Evolutionary conservation across 1,140 invertebrate species (phyloP).

Genomic region (Mamestra configurata): DNA sequence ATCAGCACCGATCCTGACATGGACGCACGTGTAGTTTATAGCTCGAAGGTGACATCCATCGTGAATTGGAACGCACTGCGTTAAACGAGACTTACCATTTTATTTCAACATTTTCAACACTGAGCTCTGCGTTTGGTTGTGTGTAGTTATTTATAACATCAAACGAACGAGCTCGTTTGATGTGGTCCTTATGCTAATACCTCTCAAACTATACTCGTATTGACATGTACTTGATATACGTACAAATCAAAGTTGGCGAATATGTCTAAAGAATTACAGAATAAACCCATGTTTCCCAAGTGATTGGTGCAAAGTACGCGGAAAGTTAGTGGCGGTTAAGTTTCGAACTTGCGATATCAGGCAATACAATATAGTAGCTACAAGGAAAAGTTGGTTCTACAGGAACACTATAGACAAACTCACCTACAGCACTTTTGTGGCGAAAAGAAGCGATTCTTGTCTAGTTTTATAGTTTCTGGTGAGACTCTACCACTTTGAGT

Average conservation of each 20-base stretch:
- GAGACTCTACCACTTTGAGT: background rate
- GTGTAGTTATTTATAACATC: constrained; percentile 34
- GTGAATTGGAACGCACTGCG: constrained; percentile 14
- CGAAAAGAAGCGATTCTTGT: constrained; percentile 26
- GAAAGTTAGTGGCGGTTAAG: background rate
- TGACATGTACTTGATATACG: background rate
- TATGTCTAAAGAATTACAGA: background rate
- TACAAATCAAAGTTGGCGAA: background rate
- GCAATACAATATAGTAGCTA: constrained; percentile 26
- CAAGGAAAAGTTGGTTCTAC: constrained; percentile 17
- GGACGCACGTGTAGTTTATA: constrained; percentile 29
- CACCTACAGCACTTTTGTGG: constrained; percentile 17
- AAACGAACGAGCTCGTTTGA: constrained; percentile 3
- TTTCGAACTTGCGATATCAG: constrained; percentile 24
- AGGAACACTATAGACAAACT: constrained; percentile 26
- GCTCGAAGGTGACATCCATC: constrained; percentile 28
- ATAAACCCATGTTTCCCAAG: constrained; percentile 3
- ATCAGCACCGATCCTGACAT: constrained; percentile 1
- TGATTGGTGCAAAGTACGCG: constrained; percentile 18
- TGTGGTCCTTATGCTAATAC: constrained; percentile 10
- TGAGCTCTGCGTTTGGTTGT: background rate
- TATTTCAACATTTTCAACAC: constrained; percentile 24
- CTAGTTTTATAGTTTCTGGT: constrained; percentile 12
- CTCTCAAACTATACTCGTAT: background rate
- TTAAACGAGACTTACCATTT: constrained; percentile 19